Evolutionary conservation across 2,113 vertebrate species (phyloP), one percentile per base, ranked within the genome.

Genomic region (Telmatochromis brichardi): DNA sequence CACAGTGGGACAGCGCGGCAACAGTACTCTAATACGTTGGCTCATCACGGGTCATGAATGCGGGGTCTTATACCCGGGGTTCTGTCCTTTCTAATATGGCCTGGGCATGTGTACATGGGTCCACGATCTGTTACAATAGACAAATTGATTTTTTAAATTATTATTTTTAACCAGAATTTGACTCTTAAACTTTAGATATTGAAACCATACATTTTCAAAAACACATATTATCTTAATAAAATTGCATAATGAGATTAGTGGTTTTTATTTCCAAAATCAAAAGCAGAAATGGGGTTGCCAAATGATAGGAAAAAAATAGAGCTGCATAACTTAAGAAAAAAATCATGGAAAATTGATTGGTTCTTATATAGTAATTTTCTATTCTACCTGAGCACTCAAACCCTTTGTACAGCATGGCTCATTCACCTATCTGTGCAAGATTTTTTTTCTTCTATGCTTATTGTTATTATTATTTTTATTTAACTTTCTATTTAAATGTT

Each of bases 1-100:
- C 65, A 83, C 92, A 89, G 47, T 60, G 89, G 90, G 90, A 91
- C 86, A 87, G 85, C 86, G 81, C 79, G n/a, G 79, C 15, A n/a
- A 31, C 82, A 54, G 33, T n/a, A 76, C 2, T 37, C 31, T 35
- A 19, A 35, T 13, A 55, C 21, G 12, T 0, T 8, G 35, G 79
- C 33, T 55, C 33, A 54, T 37, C 19, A 7, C 33, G 23, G 6
- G 33, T 81, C 51, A 57, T 17, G 21, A 65, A 81, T 35, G 79
- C 53, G 50, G 51, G 21, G 51, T 81, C 51, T 37, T 81, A 81
- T 40, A 40, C 33, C 51, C 26, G 33, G 33, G n/a, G 33, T 55
- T 35, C 26, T 21, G 37, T 73, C 68, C 5, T 45, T 45, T 73
- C 68, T 10, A 73, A 42, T 45, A 45, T 45, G 21, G 13, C 13